Percentiles rank a stretch among this genome's conserved stretches.
phyloP scores from a whole-genome alignment of 2,888 invertebrate species.

The Tubulanus polymorphus region DNA sequence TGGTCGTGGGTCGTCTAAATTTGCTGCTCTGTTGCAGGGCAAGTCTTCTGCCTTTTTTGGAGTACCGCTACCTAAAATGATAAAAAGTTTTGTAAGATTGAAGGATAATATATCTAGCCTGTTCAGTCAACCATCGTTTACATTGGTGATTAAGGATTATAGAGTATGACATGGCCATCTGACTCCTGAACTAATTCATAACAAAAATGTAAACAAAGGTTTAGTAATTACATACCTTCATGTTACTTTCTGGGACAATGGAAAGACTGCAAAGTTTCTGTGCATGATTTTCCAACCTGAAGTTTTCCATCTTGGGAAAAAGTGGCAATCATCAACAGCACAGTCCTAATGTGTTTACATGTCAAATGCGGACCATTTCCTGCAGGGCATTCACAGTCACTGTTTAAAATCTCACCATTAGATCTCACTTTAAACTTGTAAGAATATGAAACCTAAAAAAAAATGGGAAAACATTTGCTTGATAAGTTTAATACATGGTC shows the following conservation, averaged over 20 bases:
- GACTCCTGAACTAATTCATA: too few relatives aligned
- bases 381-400: constrained; percentile 10
- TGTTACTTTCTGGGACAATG: constrained; percentile 10
- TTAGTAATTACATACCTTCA: constrained; percentile 4
- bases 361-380: constrained; percentile 16
- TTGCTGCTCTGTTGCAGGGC: neutral
- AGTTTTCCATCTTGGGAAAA: too few relatives aligned
- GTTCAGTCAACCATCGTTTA: too few relatives aligned
- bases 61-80: constrained; percentile 10
- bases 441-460: too few relatives aligned
- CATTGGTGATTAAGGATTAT: too few relatives aligned
- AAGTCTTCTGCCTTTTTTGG: constrained; percentile 10
- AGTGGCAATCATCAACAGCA: constrained; percentile 6
- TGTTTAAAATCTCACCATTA: constrained; percentile 1
- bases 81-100: too few relatives aligned
- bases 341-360: constrained; percentile 17
- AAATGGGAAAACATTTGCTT: too few relatives aligned
- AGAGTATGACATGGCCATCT: too few relatives aligned
- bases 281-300: constrained; percentile 10
- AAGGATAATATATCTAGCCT: too few relatives aligned
- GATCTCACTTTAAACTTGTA: constrained; percentile 1
- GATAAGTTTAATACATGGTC: too few relatives aligned
- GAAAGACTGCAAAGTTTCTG: constrained; percentile 14
- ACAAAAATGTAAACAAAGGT: too few relatives aligned
- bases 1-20: neutral